A percentile compares a stretch with the other conserved stretches of the same genome.
phyloP scores from a whole-genome alignment of 1,140 invertebrate species.

The Vanessa atalanta region DNA sequence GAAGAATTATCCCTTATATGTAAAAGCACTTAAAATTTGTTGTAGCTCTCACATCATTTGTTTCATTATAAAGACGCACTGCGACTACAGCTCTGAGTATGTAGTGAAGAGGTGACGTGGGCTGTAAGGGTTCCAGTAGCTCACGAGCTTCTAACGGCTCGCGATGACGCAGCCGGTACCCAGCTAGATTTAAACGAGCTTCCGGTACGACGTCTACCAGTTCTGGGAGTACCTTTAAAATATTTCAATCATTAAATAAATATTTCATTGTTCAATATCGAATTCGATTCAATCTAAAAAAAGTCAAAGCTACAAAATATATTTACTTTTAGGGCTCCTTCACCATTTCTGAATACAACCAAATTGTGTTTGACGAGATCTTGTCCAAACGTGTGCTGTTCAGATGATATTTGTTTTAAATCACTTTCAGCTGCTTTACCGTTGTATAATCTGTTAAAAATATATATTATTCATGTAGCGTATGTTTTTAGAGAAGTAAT shows the following conservation, averaged over 20 bases:
- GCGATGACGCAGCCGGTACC: conserved; percentile 95
- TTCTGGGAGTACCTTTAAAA: conserved; percentile 88
- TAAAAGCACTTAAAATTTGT: background rate
- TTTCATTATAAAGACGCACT: conserved; percentile 95
- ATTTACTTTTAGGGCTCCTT: conserved; percentile 90
- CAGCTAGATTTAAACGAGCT: conserved; percentile 95
- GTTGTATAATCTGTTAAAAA: conserved; percentile 89
- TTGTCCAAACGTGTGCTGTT: conserved; percentile 92
- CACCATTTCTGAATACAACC: conserved; percentile 97
- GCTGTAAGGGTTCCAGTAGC: conserved; percentile 95
- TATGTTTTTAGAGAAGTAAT: background rate
- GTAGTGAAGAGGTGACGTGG: conserved; percentile 96
- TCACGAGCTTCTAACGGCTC: conserved; percentile 94
- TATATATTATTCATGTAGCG: background rate
- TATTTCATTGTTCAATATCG: too few relatives aligned
- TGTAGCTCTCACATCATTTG: conserved; percentile 86
- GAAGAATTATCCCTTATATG: too few relatives aligned
- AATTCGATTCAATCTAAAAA: too few relatives aligned
- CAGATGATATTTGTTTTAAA: conserved; percentile 88
- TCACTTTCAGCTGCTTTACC: conserved; percentile 95
- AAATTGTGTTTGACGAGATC: conserved; percentile 97
- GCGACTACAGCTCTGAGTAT: conserved; percentile 98
- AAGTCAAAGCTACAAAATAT: too few relatives aligned
- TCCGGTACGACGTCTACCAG: conserved; percentile 98
- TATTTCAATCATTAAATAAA: background rate